Percentiles rank a stretch among this genome's conserved stretches.
Evolutionary conservation across 2,113 vertebrate species (phyloP).

Genomic region (Rhea pennata): DNA sequence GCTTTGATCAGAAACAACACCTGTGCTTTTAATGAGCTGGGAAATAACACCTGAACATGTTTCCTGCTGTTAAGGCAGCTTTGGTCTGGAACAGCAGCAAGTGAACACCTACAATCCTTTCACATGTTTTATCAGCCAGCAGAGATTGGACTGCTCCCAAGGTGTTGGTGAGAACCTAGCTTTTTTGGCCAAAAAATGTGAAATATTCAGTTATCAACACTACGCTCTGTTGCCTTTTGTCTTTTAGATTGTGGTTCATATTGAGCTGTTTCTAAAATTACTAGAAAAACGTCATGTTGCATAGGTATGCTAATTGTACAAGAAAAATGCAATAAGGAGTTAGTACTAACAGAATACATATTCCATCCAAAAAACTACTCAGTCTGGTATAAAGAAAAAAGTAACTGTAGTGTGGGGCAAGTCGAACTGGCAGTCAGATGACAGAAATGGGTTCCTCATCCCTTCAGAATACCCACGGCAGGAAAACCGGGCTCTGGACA

Average conservation of each 20-base stretch:
- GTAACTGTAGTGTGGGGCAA: background rate
- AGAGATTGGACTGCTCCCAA: background rate
- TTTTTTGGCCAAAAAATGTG: background rate
- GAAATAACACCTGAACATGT: background rate
- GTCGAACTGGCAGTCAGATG: background rate
- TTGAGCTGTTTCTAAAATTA: background rate
- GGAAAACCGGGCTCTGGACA: background rate
- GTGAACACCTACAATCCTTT: background rate
- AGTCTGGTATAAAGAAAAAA: background rate
- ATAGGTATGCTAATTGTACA: background rate
- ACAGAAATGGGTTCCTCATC: background rate
- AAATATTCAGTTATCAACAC: background rate
- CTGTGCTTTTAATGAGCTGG: background rate
- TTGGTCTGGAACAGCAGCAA: background rate
- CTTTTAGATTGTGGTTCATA: background rate
- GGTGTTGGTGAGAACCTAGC: background rate
- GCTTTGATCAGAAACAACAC: background rate
- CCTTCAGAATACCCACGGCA: background rate
- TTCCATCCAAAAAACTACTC: accelerated
- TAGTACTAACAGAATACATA: background rate
- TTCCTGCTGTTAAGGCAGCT: background rate
- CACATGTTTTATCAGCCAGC: background rate
- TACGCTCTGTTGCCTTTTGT: background rate
- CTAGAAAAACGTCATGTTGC: background rate
- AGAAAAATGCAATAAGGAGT: background rate